phyloP scores from a whole-genome alignment of 1,140 invertebrate species.

The Euwallacea similis region DNA sequence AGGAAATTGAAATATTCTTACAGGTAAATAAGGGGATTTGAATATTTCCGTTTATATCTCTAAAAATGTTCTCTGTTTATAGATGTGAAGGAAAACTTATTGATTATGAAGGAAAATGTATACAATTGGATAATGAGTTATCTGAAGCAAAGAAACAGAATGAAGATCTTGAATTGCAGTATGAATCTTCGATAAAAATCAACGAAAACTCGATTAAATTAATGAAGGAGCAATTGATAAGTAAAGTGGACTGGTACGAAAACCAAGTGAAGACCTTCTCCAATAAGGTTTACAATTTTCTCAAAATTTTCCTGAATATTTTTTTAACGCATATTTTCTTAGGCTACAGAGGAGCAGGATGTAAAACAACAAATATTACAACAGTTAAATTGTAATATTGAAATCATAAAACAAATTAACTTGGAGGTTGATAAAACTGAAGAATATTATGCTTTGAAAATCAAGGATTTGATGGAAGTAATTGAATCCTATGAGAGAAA shows the following conservation, averaged over 20 bases:
- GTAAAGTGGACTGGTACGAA: constrained; percentile 37
- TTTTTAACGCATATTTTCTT: neutral
- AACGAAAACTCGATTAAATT: constrained; percentile 42
- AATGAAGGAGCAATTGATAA: constrained; percentile 40
- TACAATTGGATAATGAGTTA: constrained; percentile 52
- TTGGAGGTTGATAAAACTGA: constrained; percentile 22
- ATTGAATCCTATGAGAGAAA: constrained; percentile 28
- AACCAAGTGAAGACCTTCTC: constrained; percentile 20
- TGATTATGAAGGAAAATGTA: constrained; percentile 54
- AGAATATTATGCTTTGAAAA: constrained; percentile 17
- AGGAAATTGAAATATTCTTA: neutral
- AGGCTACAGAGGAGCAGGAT: constrained; percentile 17
- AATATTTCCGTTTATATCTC: too few species aligned
- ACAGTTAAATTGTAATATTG: constrained; percentile 29
- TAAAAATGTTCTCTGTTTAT: neutral
- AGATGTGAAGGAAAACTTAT: constrained; percentile 53
- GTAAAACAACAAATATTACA: constrained; percentile 34
- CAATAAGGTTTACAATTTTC: constrained; percentile 6
- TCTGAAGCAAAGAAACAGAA: constrained; percentile 45
- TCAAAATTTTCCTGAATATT: too few species aligned
- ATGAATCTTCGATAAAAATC: constrained; percentile 44
- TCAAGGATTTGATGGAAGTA: constrained; percentile 24
- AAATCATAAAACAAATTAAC: constrained; percentile 36
- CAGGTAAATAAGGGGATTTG: too few species aligned
- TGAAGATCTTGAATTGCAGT: constrained; percentile 50